Evolutionary conservation across 2,888 invertebrate genomes (phyloP), one percentile per base, ranked within the genome.

Genomic region (Oligia fasciuncula): DNA sequence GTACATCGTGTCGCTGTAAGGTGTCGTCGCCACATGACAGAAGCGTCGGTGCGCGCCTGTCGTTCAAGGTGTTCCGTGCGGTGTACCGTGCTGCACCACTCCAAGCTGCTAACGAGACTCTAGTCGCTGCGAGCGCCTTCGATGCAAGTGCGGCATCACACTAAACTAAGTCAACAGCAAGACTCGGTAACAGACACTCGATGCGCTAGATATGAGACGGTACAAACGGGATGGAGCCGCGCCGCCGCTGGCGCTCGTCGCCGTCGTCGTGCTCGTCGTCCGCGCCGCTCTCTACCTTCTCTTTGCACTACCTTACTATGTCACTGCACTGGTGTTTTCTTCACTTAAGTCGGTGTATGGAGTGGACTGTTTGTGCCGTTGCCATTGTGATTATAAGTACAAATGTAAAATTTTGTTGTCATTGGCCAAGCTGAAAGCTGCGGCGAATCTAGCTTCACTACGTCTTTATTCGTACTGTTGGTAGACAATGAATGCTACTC

Each of bases 121-220:
- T 94, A 95, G 92, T 92, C 93, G 92, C 93, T 93, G 94, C 94
- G 93, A 94, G 94, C 94, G 93, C 92, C 93, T 90, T 92, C 93
- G 91, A 93, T 91, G 92, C 92, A 93, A 91, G 96, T 96, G 96
- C 95, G 94, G 94, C 96, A 96, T 95, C 92, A 96, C 96, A 96
- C 96, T 96, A 96, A 95, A 92, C 96, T 96, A 96, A 94, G 90
- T 95, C 92, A 96, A 96, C 95, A 96, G 94, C 95, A 96, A 96
- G 94, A 95, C 92, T 95, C 92, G 93, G 92, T 93, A 94, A 95
- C 94, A 96, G 94, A 95, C 94, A 96, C 94, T 95, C 94, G 96
- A 95, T 94, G 94, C 94, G 94, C 94, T 94, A 95, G 92, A 96
- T 93, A 95, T 94, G 93, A 92, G 93, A 93, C 94, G 93, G 94